These are phyloP conservation scores for Gouania willdenowi DNA, from an alignment of 2,797 vertebrate species.

Conservation along the genomic window DNA sequence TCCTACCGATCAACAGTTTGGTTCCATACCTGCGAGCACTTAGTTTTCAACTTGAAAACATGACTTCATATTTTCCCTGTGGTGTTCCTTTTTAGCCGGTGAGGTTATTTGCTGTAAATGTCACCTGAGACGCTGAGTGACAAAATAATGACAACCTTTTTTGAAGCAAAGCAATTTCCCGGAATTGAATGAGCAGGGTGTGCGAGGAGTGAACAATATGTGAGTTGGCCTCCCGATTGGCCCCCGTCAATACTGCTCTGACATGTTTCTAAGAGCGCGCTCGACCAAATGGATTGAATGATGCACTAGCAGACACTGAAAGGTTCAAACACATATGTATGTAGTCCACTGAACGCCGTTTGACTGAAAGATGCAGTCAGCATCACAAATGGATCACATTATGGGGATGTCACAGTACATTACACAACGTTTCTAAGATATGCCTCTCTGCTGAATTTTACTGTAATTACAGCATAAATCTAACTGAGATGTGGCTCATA, in stretches of 20 bases:
- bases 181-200: conserved; percentile 74
- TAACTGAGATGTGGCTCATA: conserved; percentile 20
- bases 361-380: conserved; percentile 24
- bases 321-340: conserved; percentile 37
- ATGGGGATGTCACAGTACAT: conserved; percentile 16
- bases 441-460: conserved; percentile 14
- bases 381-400: conserved; percentile 21
- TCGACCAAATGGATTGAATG: conserved; percentile 64
- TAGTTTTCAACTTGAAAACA: conserved; percentile 19
- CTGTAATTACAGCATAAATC: conserved; percentile 40
- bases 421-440: conserved; percentile 16
- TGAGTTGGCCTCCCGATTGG: conserved; percentile 65
- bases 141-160: conserved; percentile 78
- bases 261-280: conserved; percentile 59
- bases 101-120: conserved; percentile 77
- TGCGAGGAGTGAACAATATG: conserved; percentile 67
- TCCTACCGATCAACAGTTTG: conserved; percentile 14
- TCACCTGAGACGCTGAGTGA: conserved; percentile 73
- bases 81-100: conserved; percentile 37
- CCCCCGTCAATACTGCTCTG: conserved; percentile 68
- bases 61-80: conserved; percentile 44
- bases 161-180: conserved; percentile 72
- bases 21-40: neutral
- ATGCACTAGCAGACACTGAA: conserved; percentile 27
- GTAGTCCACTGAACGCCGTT: conserved; percentile 11